Evolutionary conservation across 2,888 invertebrate genomes (phyloP), one percentile per base, ranked within the genome.

Genomic region (Zygothrica quintamaculata): DNA sequence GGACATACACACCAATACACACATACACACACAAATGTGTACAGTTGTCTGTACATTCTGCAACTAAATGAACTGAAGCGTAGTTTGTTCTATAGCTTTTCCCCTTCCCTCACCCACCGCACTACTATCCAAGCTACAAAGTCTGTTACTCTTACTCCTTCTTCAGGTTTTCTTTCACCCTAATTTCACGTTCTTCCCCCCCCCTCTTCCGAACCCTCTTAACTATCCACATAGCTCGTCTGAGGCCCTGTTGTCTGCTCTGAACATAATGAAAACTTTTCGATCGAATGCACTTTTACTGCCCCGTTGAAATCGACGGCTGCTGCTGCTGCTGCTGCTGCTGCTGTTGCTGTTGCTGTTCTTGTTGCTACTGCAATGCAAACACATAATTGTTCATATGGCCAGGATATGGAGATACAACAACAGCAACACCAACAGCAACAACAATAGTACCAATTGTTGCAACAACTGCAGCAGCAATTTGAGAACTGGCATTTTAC

Each of bases 231-330:
- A 22, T 5, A n/a, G n/a, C n/a, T n/a, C n/a, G n/a, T 22, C 18
- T 31, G 8, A 31, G 31, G 15, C 36, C 15, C 15, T 7, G 15
- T 55, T 51, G 53, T 58, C 33, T 57, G 57, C 58, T 66, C 53
- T 59, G 60, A 70, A 79, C 75, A 79, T 81, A 86, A 86, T 81
- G 85, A 81, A 79, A 78, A 77, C 66, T 84, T 86, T 86, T 84
- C 79, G 75, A 84, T 74, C 75, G 84, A 85, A 74, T 86, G 85
- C 84, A 84, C 74, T 84, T 73, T 72, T 61, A 60, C 65, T 65
- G 56, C 42, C 64, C 64, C 61, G 50, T 53, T 74, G 51, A 55
- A 65, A 69, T 72, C 65, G 65, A 55, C 55, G 46, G 51, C 47
- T 59, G 61, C 33, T 76, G 50, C 42, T 52, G 55, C 31, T 52